phyloP scores from a whole-genome alignment of 2,797 vertebrate genomes.

The Falco concolor region DNA sequence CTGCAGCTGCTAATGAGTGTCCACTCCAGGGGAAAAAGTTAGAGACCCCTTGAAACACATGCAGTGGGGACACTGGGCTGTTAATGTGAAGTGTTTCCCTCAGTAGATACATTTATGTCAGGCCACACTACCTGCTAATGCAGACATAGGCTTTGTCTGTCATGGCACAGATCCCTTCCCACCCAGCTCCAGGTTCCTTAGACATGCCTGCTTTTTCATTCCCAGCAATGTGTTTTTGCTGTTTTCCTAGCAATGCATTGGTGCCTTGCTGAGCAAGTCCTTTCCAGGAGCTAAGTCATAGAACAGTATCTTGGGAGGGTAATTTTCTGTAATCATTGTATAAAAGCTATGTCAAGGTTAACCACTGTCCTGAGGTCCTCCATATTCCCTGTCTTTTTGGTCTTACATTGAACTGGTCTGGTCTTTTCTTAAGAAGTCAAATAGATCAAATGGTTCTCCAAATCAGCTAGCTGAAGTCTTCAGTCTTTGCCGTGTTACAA shows the following conservation, averaged over 20 bases:
- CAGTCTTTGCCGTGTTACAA: neutral
- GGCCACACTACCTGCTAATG: neutral
- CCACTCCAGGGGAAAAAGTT: neutral
- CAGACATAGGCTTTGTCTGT: rapidly evolving
- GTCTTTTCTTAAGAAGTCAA: neutral
- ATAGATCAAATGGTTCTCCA: neutral
- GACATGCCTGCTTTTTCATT: neutral
- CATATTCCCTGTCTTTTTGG: neutral
- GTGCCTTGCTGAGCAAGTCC: neutral
- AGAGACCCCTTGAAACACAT: neutral
- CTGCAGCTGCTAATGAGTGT: neutral
- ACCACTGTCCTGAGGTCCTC: neutral
- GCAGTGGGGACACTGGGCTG: neutral
- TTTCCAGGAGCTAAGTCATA: neutral
- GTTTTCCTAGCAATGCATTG: neutral
- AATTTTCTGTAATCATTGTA: neutral
- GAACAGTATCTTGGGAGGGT: neutral
- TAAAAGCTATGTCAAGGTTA: neutral
- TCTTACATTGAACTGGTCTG: neutral
- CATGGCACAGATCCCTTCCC: neutral
- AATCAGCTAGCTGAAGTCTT: neutral
- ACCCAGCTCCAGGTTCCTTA: neutral
- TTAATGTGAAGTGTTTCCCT: neutral
- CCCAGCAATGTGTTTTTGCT: neutral
- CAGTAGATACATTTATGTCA: neutral